phyloP scores from a whole-genome alignment of 2,797 vertebrate species.

The Adrianichthys oophorus region DNA sequence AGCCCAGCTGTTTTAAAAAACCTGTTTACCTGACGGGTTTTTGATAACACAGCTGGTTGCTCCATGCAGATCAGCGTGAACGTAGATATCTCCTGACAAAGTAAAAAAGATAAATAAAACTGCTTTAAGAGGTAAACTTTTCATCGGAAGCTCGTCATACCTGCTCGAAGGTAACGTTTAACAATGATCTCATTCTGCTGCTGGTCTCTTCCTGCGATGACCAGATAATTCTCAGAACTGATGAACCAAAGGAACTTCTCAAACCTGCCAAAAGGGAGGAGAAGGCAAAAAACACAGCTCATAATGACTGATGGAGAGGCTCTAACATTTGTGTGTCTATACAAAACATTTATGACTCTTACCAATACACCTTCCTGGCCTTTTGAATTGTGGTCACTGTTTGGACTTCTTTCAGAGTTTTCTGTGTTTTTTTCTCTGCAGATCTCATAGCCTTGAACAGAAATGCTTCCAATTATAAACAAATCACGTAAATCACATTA shows the following conservation, averaged over 20 bases:
- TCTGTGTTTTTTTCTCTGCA: slow-evolving; percentile 98
- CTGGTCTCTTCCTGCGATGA: slow-evolving; percentile 96
- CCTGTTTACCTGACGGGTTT: slow-evolving; percentile 86
- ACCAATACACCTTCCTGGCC: slow-evolving; percentile 97
- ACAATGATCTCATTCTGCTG: slow-evolving; percentile 99
- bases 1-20: not conserved
- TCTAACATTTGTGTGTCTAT: not conserved
- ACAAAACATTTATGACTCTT: slow-evolving; percentile 43
- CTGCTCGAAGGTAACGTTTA: slow-evolving; percentile 89
- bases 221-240: slow-evolving; percentile 95
- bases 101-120: slow-evolving; percentile 1
- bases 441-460: slow-evolving; percentile 91
- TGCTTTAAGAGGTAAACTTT: not conserved
- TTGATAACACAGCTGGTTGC: slow-evolving; percentile 97
- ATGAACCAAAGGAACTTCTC: slow-evolving; percentile 99
- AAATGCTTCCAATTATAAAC: not conserved
- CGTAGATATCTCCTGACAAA: slow-evolving; percentile 89
- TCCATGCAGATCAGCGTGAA: slow-evolving; percentile 96
- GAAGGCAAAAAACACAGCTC: not conserved
- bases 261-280: slow-evolving; percentile 82
- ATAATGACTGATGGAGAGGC: not conserved
- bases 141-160: slow-evolving; percentile 59
- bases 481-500: no score
- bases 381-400: slow-evolving; percentile 96
- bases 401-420: slow-evolving; percentile 97